Base-by-base conservation (phyloP, 2,888 invertebrate genomes). In the Oeneis ivallda region DNA sequence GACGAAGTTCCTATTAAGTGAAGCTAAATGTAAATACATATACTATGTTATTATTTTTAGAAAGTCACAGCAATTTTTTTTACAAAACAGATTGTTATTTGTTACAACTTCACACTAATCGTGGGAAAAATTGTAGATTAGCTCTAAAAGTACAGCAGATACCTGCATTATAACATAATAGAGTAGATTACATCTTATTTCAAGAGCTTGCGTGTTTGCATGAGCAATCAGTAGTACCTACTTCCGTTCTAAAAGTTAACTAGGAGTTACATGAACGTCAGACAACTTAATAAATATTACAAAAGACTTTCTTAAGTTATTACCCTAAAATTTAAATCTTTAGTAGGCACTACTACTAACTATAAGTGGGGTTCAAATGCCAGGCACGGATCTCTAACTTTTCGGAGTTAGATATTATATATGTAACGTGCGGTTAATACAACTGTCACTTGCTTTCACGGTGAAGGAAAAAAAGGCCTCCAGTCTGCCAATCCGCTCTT, bases 121-220 rank as follows among this genome's bases (percentile, higher is more conserved):
- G 62, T 65, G 68, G 37, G 68, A 68, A 60, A 57, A 47, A 53
- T 32, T 50, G 34, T 1, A 53, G n/a, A 39, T 37, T 41, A 60
- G 37, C 62, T 50, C 34, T 43, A 58, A 49, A 61, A 57, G 52
- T 57, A 67, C n/a, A 9, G 17, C 13, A 34, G 34, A 6, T 32
- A 37, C 32, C 34, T 32, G 43, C 60, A 61, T 67, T 61, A 56
- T 43, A 57, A 64, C 41, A 65, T 68, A 65, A 68, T 62, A 47
- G 62, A n/a, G 17, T 15, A 62, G 61, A 67, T 62, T 13, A 47
- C 57, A 67, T 64, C 64, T 65, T 11, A 26, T 64, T 59, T 54
- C 41, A 57, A 50, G 49, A 65, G 39, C 17, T 26, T 68, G 59
- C 59, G 15, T 50, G 61, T 13, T 68, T 64, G n/a, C n/a, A n/a